Base-by-base conservation (phyloP, 2,797 vertebrate genomes). In the Aythya fuligula region DNA sequence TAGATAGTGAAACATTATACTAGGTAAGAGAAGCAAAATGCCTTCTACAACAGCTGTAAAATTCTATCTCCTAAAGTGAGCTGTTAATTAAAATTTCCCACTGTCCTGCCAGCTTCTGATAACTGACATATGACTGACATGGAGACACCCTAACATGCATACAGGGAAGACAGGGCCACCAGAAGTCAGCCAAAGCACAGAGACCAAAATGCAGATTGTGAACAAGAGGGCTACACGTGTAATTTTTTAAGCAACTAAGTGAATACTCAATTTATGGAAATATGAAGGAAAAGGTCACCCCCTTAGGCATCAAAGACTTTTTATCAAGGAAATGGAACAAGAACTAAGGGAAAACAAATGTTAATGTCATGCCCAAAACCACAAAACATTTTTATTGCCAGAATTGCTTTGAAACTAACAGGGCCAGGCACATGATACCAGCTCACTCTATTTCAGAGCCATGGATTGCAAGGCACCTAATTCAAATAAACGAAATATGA, bases 271-370 rank as follows among this genome's bases (percentile, higher is more conserved):
- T 96, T 96, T 95, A 96, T 85, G 91, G 92, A 95, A 96, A 97
- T 93, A 94, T 72, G 81, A 96, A 95, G 58, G 86, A 94, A 95
- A 96, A 96, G 93, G 69, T 96, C 94, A 95, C 93, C 79, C 89
- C 94, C 75, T 90, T 82, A 69, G 94, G 93, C 95, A 95, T 97
- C 96, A 97, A 97, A 96, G 88, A 66, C 82, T 82, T 96, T 97
- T 95, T 96, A 97, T 97, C 95, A 96, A 94, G 86, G 74, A 96
- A 96, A 97, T 81, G 69, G 95, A 96, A 96, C 41, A 84, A 94
- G 76, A 96, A 92, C 78, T 96, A 96, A 96, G 94, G 72, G 86
- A 93, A 97, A 97, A 96, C 95, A 97, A 97, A 97, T 97, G 96
- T 95, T 92, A 96, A 95, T 90, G 91, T 93, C 94, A 84, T 95